These are phyloP conservation scores for Pseudoips prasinana DNA, from an alignment of 2,888 invertebrate species.

Conservation along the genomic window DNA sequence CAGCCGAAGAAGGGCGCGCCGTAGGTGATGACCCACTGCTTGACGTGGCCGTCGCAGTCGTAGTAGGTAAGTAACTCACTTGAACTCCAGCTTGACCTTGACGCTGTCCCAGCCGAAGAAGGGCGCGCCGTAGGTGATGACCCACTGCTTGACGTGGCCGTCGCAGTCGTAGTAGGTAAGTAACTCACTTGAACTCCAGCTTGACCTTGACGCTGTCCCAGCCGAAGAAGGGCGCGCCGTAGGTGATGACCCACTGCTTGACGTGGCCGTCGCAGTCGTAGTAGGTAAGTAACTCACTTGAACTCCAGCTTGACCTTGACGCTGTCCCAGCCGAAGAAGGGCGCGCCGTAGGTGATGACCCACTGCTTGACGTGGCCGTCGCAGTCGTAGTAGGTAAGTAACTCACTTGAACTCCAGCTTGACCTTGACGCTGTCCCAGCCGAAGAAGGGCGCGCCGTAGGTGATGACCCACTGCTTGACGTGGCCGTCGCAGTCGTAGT, in stretches of 20 bases:
- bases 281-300: too few relatives aligned
- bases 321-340: constrained; percentile 98
- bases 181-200: constrained; percentile 97
- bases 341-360: constrained; percentile 97
- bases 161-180: too few relatives aligned
- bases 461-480: constrained; percentile 97
- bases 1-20: constrained; percentile 98
- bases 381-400: too few relatives aligned
- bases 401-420: constrained; percentile 97
- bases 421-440: constrained; percentile 94
- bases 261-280: constrained; percentile 95
- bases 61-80: too few relatives aligned
- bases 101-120: constrained; percentile 98
- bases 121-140: constrained; percentile 97
- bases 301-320: constrained; percentile 94
- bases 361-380: constrained; percentile 95
- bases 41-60: constrained; percentile 94
- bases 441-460: constrained; percentile 98
- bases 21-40: constrained; percentile 98
- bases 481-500: constrained; percentile 94
- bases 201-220: constrained; percentile 95
- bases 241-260: constrained; percentile 97
- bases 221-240: constrained; percentile 97
- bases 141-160: constrained; percentile 96
- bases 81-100: constrained; percentile 94